phyloP scores from a whole-genome alignment of 2,113 vertebrate species.

The Ciconia boyciana region DNA sequence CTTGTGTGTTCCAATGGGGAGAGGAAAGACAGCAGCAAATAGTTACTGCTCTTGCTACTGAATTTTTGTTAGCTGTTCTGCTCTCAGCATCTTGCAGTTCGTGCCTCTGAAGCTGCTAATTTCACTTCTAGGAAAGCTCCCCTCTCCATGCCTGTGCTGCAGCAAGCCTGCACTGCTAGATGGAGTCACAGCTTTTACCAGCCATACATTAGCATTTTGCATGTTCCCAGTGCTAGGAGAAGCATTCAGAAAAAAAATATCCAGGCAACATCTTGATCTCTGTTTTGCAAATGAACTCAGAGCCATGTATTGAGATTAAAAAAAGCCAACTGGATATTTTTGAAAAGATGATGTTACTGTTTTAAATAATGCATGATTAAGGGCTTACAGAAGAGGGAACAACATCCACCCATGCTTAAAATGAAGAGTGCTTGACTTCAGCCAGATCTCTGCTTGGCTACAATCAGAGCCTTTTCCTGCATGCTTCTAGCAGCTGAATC shows the following conservation, averaged over 20 bases:
- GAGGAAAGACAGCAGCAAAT: not conserved
- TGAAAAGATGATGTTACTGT: not conserved
- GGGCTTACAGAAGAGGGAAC: not conserved
- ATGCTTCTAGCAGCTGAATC: conserved; percentile 1
- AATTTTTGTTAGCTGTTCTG: not conserved
- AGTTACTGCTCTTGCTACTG: not conserved
- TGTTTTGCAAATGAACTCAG: conserved; percentile 13
- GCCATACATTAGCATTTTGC: not conserved
- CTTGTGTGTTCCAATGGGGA: not conserved
- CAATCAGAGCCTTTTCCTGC: not conserved
- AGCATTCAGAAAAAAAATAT: not conserved
- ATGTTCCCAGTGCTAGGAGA: conserved; percentile 3
- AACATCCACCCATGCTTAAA: conserved; percentile 3
- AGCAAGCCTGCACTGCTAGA: not conserved
- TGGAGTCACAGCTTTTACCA: conserved; percentile 16
- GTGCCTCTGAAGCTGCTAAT: conserved; percentile 9
- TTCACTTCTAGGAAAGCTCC: not conserved
- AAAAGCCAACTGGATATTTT: not conserved
- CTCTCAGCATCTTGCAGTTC: not conserved
- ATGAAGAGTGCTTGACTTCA: conserved; percentile 24
- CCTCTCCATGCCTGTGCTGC: not conserved
- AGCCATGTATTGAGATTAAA: not conserved
- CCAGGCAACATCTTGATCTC: conserved; percentile 26
- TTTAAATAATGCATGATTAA: not conserved
- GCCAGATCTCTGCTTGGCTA: not conserved